A percentile compares a stretch with the other conserved stretches of the same genome.
Evolutionary conservation across 2,113 vertebrate species (phyloP).

Genomic region (Tyto alba): DNA sequence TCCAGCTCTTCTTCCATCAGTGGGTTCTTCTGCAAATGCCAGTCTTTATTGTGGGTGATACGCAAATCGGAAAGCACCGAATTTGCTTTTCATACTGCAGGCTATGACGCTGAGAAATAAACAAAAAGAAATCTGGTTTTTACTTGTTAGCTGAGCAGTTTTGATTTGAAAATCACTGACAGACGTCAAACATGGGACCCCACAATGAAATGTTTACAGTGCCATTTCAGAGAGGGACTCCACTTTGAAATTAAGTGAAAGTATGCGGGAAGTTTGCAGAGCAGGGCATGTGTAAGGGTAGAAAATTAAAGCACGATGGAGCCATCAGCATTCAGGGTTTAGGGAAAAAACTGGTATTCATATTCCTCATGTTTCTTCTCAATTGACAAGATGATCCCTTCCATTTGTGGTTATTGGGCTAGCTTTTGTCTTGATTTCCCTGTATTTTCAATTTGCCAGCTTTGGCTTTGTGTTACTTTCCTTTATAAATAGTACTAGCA

Average conservation of each 20-base stretch:
- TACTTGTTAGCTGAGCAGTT: constrained; percentile 29
- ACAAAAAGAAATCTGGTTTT: constrained; percentile 39
- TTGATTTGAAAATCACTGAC: constrained; percentile 49
- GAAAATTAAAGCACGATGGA: constrained; percentile 57
- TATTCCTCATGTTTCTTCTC: constrained; percentile 55
- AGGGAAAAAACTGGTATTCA: constrained; percentile 28
- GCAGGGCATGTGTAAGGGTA: neutral
- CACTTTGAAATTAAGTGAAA: constrained; percentile 46
- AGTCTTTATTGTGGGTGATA: neutral
- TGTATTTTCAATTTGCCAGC: constrained; percentile 17
- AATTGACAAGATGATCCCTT: constrained; percentile 50
- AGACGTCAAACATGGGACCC: constrained; percentile 12
- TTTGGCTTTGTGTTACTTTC: constrained; percentile 20
- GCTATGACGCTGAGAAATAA: constrained; percentile 1
- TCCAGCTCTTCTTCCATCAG: neutral
- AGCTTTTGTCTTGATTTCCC: constrained; percentile 45
- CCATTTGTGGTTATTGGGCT: constrained; percentile 40
- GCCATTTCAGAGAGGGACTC: constrained; percentile 19
- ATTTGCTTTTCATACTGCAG: constrained; percentile 8
- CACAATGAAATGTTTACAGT: constrained; percentile 52
- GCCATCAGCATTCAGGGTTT: neutral
- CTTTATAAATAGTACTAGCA: neutral
- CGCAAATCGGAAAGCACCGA: neutral
- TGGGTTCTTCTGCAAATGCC: neutral
- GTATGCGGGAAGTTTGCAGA: constrained; percentile 19